These are phyloP conservation scores for Rhabdomys dilectus DNA, from an alignment of 2,113 vertebrate species.

Conservation along the genomic window DNA sequence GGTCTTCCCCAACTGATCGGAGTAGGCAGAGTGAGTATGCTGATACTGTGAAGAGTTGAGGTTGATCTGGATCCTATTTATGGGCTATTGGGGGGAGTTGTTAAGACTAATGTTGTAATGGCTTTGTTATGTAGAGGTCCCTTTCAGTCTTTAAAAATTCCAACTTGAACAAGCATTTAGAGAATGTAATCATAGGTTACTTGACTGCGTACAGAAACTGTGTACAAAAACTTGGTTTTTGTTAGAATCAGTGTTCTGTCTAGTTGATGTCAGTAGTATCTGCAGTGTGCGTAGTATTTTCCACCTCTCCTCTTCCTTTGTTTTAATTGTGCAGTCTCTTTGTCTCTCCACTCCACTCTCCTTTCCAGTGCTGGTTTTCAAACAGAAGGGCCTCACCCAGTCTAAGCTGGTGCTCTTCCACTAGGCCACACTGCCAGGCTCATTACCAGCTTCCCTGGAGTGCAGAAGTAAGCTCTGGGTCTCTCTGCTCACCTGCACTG, in stretches of 20 bases:
- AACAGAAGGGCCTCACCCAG: neutral
- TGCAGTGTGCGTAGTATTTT: neutral
- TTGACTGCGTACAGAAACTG: neutral
- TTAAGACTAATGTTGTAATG: slow-evolving; percentile 28
- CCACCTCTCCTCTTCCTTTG: neutral
- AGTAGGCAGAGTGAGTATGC: neutral
- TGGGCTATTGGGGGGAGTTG: slow-evolving; percentile 5
- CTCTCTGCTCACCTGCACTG: neutral
- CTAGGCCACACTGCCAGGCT: neutral
- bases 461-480: slow-evolving; percentile 3
- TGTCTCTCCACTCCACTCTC: neutral
- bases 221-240: neutral
- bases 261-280: neutral
- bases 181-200: neutral
- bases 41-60: slow-evolving; percentile 19
- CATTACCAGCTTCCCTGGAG: neutral
- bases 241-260: neutral
- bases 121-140: slow-evolving; percentile 3
- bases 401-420: neutral
- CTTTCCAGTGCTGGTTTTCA: neutral
- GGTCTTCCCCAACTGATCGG: neutral
- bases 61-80: slow-evolving; percentile 34
- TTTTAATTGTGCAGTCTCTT: neutral
- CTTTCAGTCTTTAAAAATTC: slow-evolving; percentile 38
- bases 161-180: neutral